Base-by-base conservation (phyloP, 2,888 invertebrate genomes). In the Scaeva pyrastri region DNA sequence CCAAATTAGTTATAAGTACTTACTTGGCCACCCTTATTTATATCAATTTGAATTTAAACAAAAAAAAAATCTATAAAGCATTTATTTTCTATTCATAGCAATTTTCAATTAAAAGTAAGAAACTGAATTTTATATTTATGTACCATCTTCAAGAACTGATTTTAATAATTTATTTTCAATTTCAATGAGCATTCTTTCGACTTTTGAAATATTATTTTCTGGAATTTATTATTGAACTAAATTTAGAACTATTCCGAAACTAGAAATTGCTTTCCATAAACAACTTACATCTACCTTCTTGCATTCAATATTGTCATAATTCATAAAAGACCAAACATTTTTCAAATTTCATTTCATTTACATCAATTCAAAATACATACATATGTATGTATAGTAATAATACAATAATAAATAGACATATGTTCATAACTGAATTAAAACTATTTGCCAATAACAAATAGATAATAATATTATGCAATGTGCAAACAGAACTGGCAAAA, bases 381-480 rank as follows among this genome's bases (percentile, higher is more conserved):
- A n/a, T n/a, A n/a, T n/a, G n/a, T n/a, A n/a, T n/a, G n/a, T n/a
- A n/a, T n/a, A n/a, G n/a, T n/a, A n/a, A n/a, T n/a, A n/a, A n/a
- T n/a, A n/a, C n/a, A 16, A 4, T 12, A 21, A 50, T 12, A 31
- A 31, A 31, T 5, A 31, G 5, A 8, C 31, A 31, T 8, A 16
- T n/a, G n/a, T n/a, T n/a, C 43, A 45, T 2, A n/a, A n/a, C n/a
- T 8, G 11, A 2, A 6, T 43, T 26, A 6, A 62, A 62, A 62
- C 23, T 62, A 62, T 62, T 62, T 43, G 26, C 43, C 62, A 62
- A 62, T 26, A 56, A 31, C 5, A 31, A 7, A 31, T n/a, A n/a
- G n/a, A n/a, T n/a, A n/a, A n/a, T n/a, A n/a, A n/a, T n/a, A 31
- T 31, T 7, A 31, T 31, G 31, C 31, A 31, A 31, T 31, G 6